Conservation (phyloP, 2,797 vertebrate species). For the Anguilla marmorata region DNA sequence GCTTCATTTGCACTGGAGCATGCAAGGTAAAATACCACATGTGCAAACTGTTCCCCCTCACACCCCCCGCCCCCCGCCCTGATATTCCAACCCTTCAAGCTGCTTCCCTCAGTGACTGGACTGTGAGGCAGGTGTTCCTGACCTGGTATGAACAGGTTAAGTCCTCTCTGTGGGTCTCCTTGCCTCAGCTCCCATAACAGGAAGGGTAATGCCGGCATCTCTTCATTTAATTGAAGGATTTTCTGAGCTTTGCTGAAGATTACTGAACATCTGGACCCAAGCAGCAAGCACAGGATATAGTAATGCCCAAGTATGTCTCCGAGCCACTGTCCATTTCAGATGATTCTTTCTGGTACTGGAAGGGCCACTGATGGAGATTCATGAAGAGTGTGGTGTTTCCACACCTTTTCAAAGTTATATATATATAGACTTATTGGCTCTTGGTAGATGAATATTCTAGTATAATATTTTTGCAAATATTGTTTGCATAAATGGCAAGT, state of each 20-base stretch:
- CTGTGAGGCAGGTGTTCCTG: background rate
- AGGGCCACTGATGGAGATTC: background rate
- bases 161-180: background rate
- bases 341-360: background rate
- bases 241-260: background rate
- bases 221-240: background rate
- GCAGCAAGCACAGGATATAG: background rate
- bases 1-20: background rate
- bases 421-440: background rate
- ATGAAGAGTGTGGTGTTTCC: background rate
- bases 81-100: background rate
- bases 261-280: slow-evolving; percentile 14
- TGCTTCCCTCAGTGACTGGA: background rate
- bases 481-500: background rate
- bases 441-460: background rate
- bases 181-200: background rate
- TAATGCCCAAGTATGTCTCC: background rate
- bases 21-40: background rate
- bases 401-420: background rate
- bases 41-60: too few relatives aligned
- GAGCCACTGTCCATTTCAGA: background rate
- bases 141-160: background rate
- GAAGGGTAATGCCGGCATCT: background rate
- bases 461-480: background rate
- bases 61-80: too few relatives aligned